Conservation (phyloP, 2,888 invertebrate species). For the Heterodera filipjevi region DNA sequence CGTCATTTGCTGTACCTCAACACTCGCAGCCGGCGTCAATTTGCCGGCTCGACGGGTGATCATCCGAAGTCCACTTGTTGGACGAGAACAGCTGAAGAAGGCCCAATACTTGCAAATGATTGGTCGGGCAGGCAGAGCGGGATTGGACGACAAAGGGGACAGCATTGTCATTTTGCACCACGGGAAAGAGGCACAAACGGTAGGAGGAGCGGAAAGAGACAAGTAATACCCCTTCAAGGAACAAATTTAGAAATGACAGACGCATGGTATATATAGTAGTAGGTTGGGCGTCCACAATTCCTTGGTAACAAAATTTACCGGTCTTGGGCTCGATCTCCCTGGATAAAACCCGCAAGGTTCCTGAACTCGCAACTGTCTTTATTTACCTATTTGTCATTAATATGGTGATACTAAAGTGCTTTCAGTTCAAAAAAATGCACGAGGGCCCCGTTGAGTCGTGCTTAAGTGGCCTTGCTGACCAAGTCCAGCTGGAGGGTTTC, state of each 20-base stretch:
- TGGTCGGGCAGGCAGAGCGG: slow-evolving; percentile 79
- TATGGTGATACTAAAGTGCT: too few relatives aligned
- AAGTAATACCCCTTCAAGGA: too few relatives aligned
- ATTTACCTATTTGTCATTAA: too few relatives aligned
- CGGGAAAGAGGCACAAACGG: slow-evolving; percentile 21
- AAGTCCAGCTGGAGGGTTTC: slow-evolving; percentile 46
- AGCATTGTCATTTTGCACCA: slow-evolving; percentile 39
- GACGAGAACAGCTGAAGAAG: slow-evolving; percentile 74
- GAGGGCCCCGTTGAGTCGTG: slow-evolving; percentile 47
- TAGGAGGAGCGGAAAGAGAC: slow-evolving; percentile 1
- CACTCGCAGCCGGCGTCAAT: slow-evolving; percentile 95
- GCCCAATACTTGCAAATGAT: slow-evolving; percentile 92
- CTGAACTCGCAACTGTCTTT: too few relatives aligned
- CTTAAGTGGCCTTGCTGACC: slow-evolving; percentile 41
- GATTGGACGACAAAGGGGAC: slow-evolving; percentile 45
- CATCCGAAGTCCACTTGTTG: slow-evolving; percentile 34
- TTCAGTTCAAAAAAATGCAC: slow-evolving; percentile 51
- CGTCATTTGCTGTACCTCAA: slow-evolving; percentile 91
- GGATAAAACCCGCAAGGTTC: too few relatives aligned
- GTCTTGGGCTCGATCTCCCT: too few relatives aligned
- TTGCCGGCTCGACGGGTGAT: slow-evolving; percentile 80
- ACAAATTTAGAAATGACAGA: too few relatives aligned
- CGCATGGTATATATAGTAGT: too few relatives aligned
- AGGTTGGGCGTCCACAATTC: too few relatives aligned
- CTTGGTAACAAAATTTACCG: too few relatives aligned